These are phyloP conservation scores for Calliopsis andreniformis DNA, from an alignment of 1,140 invertebrate species.

Conservation along the genomic window DNA sequence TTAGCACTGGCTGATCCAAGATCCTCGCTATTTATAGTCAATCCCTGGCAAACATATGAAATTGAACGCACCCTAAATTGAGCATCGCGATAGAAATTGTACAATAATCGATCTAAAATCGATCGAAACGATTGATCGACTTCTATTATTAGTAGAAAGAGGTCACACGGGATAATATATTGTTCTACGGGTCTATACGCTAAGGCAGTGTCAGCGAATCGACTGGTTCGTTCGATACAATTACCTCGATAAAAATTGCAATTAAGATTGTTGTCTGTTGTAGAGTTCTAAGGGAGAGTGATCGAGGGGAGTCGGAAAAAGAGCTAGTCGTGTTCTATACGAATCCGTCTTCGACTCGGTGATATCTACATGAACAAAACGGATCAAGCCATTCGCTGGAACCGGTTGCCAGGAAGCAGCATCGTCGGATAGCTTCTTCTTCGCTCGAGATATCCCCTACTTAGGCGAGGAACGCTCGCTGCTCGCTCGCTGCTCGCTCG, in stretches of 20 bases:
- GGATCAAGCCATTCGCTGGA: constrained; percentile 63
- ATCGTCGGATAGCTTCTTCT: constrained; percentile 53
- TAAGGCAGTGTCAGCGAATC: background rate
- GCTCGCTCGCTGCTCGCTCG: background rate
- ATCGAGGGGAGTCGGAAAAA: background rate
- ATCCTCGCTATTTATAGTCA: too few relatives aligned
- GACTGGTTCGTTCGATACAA: too few relatives aligned
- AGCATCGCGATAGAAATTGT: too few relatives aligned
- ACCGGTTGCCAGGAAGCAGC: constrained; percentile 65
- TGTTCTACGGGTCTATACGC: constrained; percentile 59
- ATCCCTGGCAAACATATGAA: too few relatives aligned
- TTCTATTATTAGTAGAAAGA: constrained; percentile 72
- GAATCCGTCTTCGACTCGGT: constrained; percentile 49
- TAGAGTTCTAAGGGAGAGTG: background rate
- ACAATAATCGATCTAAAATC: constrained; percentile 55
- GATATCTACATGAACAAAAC: constrained; percentile 67
- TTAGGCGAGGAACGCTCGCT: constrained; percentile 12
- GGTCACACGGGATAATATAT: constrained; percentile 58
- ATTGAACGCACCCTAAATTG: too few relatives aligned
- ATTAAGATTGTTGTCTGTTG: background rate
- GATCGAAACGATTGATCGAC: constrained; percentile 68
- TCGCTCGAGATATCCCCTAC: constrained; percentile 60
- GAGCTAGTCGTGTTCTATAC: background rate
- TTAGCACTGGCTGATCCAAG: too few relatives aligned
- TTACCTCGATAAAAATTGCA: too few relatives aligned